phyloP scores from a whole-genome alignment of 2,888 invertebrate genomes.

The Morinoia aosen region DNA sequence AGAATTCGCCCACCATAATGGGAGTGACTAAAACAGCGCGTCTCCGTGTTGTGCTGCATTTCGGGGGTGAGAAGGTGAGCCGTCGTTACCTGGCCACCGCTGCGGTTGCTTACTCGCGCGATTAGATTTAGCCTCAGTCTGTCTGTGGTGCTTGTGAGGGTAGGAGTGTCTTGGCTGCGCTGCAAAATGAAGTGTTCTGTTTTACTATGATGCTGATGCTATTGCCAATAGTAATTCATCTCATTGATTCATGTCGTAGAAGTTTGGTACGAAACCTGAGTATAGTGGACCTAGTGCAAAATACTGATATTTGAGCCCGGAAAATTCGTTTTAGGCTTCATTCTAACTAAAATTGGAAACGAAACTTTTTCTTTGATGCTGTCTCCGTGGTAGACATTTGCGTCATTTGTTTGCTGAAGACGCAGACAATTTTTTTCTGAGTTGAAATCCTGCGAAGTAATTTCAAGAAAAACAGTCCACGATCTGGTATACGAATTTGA shows the following conservation, averaged over 20 bases:
- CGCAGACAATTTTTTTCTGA: no score
- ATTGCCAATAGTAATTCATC: background rate
- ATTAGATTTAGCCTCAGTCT: background rate
- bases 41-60: background rate
- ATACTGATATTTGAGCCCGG: background rate
- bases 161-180: background rate
- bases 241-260: background rate
- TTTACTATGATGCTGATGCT: background rate
- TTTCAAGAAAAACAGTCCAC: no score
- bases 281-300: background rate
- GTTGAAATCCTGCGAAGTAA: no score
- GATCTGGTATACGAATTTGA: no score
- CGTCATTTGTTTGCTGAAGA: background rate
- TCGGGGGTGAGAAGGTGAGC: background rate
- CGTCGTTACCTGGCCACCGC: constrained; percentile 1
- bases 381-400: background rate
- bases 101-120: background rate
- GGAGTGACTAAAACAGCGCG: background rate
- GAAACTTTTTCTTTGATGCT: background rate
- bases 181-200: background rate
- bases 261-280: background rate
- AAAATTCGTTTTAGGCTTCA: background rate
- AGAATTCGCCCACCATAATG: background rate
- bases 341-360: background rate
- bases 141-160: background rate